Evolutionary conservation across 2,888 invertebrate species (phyloP).

Genomic region (Ectemnius lituratus): DNA sequence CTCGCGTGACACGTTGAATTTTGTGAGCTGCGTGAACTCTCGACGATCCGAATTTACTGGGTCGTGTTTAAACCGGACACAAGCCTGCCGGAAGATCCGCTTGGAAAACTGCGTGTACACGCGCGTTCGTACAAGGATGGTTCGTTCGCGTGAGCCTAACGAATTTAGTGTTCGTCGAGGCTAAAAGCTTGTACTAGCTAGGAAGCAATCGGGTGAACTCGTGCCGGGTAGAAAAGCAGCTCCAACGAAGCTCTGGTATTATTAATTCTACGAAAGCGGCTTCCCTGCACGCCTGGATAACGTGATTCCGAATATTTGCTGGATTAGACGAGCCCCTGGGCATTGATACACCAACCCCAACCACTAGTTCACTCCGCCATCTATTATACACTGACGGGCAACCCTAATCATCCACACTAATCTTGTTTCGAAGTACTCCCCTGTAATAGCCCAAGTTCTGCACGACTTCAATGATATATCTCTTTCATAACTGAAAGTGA

Average conservation of each 20-base stretch:
- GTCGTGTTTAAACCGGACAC: too few species aligned
- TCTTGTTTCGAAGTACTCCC: too few species aligned
- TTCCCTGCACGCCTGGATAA: slow-evolving; percentile 15
- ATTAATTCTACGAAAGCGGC: slow-evolving; percentile 35
- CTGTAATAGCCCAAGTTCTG: too few species aligned
- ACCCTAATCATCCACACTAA: too few species aligned
- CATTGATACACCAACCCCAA: slow-evolving; percentile 9
- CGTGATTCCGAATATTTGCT: slow-evolving; percentile 33
- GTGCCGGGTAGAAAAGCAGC: too few species aligned
- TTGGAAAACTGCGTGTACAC: not conserved
- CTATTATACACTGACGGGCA: too few species aligned
- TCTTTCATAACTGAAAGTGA: too few species aligned
- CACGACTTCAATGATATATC: too few species aligned
- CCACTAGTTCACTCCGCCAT: too few species aligned
- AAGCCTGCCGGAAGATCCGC: slow-evolving; percentile 2
- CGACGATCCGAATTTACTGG: not conserved
- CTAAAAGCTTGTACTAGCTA: slow-evolving; percentile 45
- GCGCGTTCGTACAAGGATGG: slow-evolving; percentile 22
- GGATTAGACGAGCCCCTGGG: slow-evolving; percentile 19
- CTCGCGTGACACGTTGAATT: slow-evolving; percentile 39
- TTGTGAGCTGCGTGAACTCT: slow-evolving; percentile 5
- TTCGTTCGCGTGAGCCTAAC: slow-evolving; percentile 47
- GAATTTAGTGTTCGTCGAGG: slow-evolving; percentile 40
- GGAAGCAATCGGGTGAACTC: not conserved
- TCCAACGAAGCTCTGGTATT: slow-evolving; percentile 10